Evolutionary conservation across 2,888 invertebrate species (phyloP).

Genomic region (Protodeltote pygarga): DNA sequence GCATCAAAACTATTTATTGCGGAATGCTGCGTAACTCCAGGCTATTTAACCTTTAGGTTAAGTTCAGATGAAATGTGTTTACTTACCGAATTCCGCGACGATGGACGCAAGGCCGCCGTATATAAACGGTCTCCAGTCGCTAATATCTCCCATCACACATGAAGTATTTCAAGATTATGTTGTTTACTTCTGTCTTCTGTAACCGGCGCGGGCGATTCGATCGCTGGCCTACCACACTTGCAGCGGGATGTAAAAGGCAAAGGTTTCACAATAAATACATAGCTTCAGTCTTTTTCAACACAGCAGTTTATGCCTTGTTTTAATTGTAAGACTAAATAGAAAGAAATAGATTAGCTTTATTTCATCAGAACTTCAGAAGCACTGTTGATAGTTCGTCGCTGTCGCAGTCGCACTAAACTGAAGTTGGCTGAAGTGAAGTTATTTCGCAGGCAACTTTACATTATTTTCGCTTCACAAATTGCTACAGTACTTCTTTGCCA

Average conservation of each 20-base stretch:
- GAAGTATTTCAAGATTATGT: conserved; percentile 21
- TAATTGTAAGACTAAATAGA: conserved; percentile 6
- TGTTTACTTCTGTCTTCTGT: conserved; percentile 19
- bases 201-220: conserved; percentile 43
- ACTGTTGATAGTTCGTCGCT: too few relatives aligned
- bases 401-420: too few relatives aligned
- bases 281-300: background rate
- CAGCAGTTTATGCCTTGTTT: background rate
- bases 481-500: too few relatives aligned
- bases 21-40: conserved; percentile 3
- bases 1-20: background rate
- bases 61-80: conserved; percentile 8
- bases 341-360: conserved; percentile 8
- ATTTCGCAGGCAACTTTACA: too few relatives aligned
- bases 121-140: conserved; percentile 97
- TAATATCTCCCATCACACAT: conserved; percentile 91
- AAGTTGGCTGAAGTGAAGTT: too few relatives aligned
- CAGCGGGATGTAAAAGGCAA: background rate
- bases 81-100: conserved; percentile 96
- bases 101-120: conserved; percentile 98
- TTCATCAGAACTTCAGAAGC: conserved; percentile 12
- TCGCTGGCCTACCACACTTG: background rate
- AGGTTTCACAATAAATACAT: conserved; percentile 1
- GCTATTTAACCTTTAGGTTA: conserved; percentile 46
- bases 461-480: too few relatives aligned